phyloP scores from a whole-genome alignment of 2,888 invertebrate genomes.

The Archips xylosteana region DNA sequence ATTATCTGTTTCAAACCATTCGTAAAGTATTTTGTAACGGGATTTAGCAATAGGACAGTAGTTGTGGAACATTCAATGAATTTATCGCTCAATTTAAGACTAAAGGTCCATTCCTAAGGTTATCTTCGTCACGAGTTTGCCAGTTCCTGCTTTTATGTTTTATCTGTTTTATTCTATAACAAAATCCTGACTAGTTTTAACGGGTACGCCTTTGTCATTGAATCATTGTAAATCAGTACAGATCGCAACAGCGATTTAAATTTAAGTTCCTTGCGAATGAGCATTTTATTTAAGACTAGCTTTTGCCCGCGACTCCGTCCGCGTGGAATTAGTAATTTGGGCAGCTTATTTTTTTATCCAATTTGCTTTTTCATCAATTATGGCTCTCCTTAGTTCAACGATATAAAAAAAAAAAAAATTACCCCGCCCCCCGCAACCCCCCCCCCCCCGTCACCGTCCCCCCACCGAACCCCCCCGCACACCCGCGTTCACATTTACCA shows the following conservation, averaged over 20 bases:
- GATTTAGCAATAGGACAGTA: constrained; percentile 37
- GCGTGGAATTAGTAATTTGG: too few relatives aligned
- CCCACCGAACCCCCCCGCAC: too few relatives aligned
- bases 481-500: too few relatives aligned
- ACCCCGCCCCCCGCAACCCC: too few relatives aligned
- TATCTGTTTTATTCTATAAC: constrained; percentile 29
- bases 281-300: not conserved
- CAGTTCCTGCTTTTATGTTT: constrained; percentile 36
- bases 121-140: constrained; percentile 38
- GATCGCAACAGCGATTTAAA: not conserved
- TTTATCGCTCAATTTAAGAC: constrained; percentile 42
- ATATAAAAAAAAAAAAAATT: too few relatives aligned
- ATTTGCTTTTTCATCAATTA: too few relatives aligned
- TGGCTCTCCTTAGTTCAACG: too few relatives aligned
- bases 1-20: constrained; percentile 1
- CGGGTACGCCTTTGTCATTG: constrained; percentile 4
- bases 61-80: constrained; percentile 29
- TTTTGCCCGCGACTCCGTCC: too few relatives aligned
- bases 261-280: not conserved
- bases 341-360: too few relatives aligned
- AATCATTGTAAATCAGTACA: not conserved
- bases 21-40: constrained; percentile 17
- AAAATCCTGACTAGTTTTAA: constrained; percentile 20
- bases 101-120: constrained; percentile 39
- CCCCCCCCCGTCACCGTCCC: too few relatives aligned